A percentile compares a stretch with the other conserved stretches of the same genome.
phyloP scores from a whole-genome alignment of 1,140 invertebrate genomes.

The Monochamus saltuarius region DNA sequence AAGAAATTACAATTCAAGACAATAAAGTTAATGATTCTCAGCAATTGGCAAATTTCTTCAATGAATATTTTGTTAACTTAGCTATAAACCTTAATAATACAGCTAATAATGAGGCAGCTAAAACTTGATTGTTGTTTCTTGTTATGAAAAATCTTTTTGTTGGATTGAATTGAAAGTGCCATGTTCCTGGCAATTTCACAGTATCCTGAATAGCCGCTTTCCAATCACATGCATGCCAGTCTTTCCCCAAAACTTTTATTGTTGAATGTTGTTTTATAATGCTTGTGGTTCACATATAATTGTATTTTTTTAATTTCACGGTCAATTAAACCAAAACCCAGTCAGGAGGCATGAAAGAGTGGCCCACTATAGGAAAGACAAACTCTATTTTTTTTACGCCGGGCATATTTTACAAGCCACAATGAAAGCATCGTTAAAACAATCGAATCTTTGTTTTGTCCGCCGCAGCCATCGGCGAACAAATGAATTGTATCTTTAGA shows the following conservation, averaged over 20 bases:
- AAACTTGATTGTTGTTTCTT: too few relatives aligned
- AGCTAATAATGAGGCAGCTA: too few relatives aligned
- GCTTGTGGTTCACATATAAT: too few relatives aligned
- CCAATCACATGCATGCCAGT: too few relatives aligned
- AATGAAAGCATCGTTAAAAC: slow-evolving; percentile 3
- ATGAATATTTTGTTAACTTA: too few relatives aligned
- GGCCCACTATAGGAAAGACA: slow-evolving; percentile 12
- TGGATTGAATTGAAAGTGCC: slow-evolving; percentile 19
- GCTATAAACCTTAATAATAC: too few relatives aligned
- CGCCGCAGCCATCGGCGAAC: not conserved
- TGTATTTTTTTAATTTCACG: too few relatives aligned
- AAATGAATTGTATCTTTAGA: not conserved
- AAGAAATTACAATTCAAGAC: too few relatives aligned
- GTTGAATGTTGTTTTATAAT: too few relatives aligned
- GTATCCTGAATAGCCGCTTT: slow-evolving; percentile 5
- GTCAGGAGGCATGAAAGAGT: slow-evolving; percentile 11
- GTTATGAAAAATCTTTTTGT: slow-evolving; percentile 14
- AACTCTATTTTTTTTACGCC: slow-evolving; percentile 9
- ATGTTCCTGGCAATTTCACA: slow-evolving; percentile 11
- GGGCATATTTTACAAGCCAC: slow-evolving; percentile 6
- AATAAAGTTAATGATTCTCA: too few relatives aligned
- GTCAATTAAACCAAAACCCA: slow-evolving; percentile 17
- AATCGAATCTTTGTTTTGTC: slow-evolving; percentile 16
- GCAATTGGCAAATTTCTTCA: too few relatives aligned
- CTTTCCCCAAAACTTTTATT: too few relatives aligned